Conservation (phyloP, 2,888 invertebrate species). For the Listrodromus nycthemerus region DNA sequence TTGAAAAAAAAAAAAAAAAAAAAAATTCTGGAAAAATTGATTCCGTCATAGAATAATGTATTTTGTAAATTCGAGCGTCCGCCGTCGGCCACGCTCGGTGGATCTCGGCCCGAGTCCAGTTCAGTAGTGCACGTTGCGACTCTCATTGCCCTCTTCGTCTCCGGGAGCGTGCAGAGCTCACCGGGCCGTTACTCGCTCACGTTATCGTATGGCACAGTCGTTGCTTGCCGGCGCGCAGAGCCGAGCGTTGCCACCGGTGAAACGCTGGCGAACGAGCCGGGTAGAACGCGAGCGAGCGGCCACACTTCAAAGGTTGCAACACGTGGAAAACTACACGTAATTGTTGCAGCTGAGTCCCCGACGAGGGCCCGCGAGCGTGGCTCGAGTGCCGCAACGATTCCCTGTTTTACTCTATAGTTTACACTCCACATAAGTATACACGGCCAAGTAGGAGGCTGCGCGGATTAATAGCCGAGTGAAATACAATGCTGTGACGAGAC, state of each 20-base stretch:
- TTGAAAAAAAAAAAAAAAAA: too few species aligned
- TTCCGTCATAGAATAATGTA: too few species aligned
- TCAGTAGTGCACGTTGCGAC: background rate
- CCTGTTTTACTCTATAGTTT: conserved; percentile 21
- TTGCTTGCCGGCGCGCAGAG: background rate
- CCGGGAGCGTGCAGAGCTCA: background rate
- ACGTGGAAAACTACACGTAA: conserved; percentile 77
- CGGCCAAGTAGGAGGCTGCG: conserved; percentile 18
- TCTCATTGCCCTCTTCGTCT: background rate
- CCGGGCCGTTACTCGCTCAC: background rate
- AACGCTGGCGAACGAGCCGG: conserved; percentile 29
- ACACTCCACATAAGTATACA: background rate
- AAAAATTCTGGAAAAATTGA: too few species aligned
- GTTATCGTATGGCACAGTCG: background rate
- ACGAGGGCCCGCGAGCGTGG: conserved; percentile 38
- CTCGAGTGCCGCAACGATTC: conserved; percentile 69
- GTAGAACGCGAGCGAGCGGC: conserved; percentile 44
- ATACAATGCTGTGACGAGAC: conserved; percentile 71
- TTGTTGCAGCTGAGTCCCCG: conserved; percentile 73
- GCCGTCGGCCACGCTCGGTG: background rate
- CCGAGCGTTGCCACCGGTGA: conserved; percentile 1
- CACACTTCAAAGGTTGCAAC: conserved; percentile 74
- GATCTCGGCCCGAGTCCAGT: conserved; percentile 1
- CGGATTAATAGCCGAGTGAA: conserved; percentile 46
- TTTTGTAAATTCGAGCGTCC: too few species aligned